These are phyloP conservation scores for Sebastes fasciatus DNA, from an alignment of 2,113 vertebrate species.

Conservation along the genomic window DNA sequence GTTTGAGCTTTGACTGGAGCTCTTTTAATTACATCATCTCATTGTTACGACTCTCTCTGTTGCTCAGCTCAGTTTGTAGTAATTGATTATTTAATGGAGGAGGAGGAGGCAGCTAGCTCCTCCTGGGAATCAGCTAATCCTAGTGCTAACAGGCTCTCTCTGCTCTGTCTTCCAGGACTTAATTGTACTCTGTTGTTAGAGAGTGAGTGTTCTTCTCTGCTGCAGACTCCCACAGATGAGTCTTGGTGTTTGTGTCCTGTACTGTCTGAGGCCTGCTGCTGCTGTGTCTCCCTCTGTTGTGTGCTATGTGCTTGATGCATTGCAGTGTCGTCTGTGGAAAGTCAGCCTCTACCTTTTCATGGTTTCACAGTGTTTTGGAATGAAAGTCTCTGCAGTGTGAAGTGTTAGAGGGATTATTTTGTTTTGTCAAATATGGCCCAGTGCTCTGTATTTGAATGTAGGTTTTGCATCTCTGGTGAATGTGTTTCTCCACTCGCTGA, in stretches of 20 bases:
- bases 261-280: conserved; percentile 24
- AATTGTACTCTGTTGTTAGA: conserved; percentile 94
- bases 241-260: conserved; percentile 47
- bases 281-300: conserved; percentile 19
- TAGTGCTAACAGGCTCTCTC: conserved; percentile 81
- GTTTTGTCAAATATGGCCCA: conserved; percentile 42
- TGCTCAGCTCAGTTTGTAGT: not conserved
- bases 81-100: conserved; percentile 14
- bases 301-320: conserved; percentile 34
- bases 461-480: conserved; percentile 52
- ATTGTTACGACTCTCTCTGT: not conserved
- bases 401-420: not conserved
- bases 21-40: not conserved
- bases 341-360: conserved; percentile 3
- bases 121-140: not conserved
- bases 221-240: conserved; percentile 53
- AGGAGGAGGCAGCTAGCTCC: not conserved
- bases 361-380: conserved; percentile 20
- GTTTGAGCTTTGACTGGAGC: not conserved
- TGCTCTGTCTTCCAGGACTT: conserved; percentile 92
- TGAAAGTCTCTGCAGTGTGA: conserved; percentile 28
- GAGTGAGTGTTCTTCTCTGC: conserved; percentile 87
- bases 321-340: conserved; percentile 45
- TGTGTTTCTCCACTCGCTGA: conserved; percentile 2
- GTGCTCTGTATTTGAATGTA: conserved; percentile 53